Conservation (phyloP, 2,888 invertebrate species). For the Drosophila kambysellisi region DNA sequence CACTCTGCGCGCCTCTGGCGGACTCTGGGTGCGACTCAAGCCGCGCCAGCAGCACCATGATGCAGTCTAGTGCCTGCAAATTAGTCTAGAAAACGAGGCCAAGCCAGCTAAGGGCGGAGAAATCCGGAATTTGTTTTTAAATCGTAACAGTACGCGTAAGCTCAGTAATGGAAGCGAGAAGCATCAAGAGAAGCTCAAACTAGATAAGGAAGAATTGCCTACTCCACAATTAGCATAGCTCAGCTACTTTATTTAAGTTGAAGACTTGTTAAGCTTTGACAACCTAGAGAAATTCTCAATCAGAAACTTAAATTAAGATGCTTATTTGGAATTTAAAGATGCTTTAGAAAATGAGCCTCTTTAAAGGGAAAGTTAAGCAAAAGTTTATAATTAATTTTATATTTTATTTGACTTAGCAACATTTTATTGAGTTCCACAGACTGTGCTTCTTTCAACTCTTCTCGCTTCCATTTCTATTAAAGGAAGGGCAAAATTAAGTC, state of each 20-base stretch:
- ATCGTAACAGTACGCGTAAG: not conserved
- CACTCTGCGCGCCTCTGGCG: conserved; percentile 87
- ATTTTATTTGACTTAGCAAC: not conserved
- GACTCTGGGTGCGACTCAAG: conserved; percentile 87
- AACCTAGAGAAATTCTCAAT: not conserved
- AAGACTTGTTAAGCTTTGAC: not conserved
- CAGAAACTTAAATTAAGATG: not conserved
- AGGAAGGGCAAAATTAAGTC: not conserved
- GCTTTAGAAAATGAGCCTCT: not conserved
- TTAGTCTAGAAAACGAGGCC: conserved; percentile 26
- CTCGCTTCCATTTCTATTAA: not conserved
- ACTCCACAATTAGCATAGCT: not conserved
- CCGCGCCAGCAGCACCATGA: conserved; percentile 54
- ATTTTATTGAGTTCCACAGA: not conserved
- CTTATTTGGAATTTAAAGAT: not conserved
- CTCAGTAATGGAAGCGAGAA: not conserved
- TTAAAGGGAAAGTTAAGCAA: not conserved
- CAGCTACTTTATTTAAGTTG: not conserved
- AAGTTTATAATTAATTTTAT: not conserved
- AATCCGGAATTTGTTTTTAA: not conserved
- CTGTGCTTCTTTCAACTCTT: not conserved
- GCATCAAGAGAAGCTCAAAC: not conserved
- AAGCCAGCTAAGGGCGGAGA: conserved; percentile 4
- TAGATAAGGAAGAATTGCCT: not conserved
- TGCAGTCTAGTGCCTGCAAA: conserved; percentile 7